Conservation (phyloP, 2,113 vertebrate genomes). For the Dromaius novaehollandiae region DNA sequence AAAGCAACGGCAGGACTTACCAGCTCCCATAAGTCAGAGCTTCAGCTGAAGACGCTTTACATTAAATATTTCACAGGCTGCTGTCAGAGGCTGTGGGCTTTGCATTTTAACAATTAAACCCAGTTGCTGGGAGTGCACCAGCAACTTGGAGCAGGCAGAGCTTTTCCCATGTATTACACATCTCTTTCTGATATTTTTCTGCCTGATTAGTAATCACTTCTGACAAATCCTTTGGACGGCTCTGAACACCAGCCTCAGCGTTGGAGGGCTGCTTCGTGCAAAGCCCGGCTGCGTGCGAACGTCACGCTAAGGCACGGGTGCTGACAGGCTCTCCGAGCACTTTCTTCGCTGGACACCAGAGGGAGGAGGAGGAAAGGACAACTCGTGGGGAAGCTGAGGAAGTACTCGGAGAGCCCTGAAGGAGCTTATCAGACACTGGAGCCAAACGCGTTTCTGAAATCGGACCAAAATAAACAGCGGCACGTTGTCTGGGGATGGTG, state of each 20-base stretch:
- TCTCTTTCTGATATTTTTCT: conserved; percentile 47
- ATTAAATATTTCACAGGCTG: conserved; percentile 26
- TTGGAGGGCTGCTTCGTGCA: background rate
- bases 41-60: background rate
- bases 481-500: background rate
- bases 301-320: background rate
- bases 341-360: conserved; percentile 68
- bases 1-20: background rate
- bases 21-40: background rate
- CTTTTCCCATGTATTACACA: background rate
- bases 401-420: background rate
- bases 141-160: conserved; percentile 26
- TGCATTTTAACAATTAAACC: conserved; percentile 47
- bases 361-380: conserved; percentile 58
- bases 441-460: background rate
- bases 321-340: conserved; percentile 9
- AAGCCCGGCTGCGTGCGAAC: conserved; percentile 6
- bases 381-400: background rate
- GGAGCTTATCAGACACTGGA: background rate
- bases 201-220: conserved; percentile 62
- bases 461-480: background rate
- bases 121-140: background rate
- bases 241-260: background rate
- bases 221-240: conserved; percentile 32
- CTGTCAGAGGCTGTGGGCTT: background rate